A percentile compares a stretch with the other conserved stretches of the same genome.
Conservation (phyloP, 2,888 invertebrate species). For the Chrysopilus asiliformis region DNA sequence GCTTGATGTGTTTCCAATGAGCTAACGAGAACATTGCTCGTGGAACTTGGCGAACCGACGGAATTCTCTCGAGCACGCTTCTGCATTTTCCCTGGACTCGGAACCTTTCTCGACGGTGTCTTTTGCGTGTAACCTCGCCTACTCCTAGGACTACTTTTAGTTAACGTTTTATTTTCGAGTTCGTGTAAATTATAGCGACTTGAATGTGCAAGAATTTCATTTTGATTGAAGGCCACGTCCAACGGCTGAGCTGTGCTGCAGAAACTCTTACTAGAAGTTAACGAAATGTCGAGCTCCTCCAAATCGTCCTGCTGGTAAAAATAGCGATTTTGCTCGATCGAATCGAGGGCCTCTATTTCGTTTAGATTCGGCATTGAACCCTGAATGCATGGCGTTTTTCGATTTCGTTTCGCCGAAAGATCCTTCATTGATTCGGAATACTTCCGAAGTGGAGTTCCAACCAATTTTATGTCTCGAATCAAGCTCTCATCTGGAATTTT, state of each 20-base stretch:
- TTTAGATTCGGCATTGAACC: conserved; percentile 36
- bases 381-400: conserved; percentile 21
- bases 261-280: conserved; percentile 14
- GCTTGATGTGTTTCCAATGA: background rate
- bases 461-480: conserved; percentile 27
- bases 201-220: conserved; percentile 34
- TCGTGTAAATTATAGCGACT: conserved; percentile 35
- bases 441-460: conserved; percentile 31
- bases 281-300: conserved; percentile 19
- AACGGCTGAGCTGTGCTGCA: conserved; percentile 22
- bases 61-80: conserved; percentile 2
- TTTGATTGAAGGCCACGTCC: conserved; percentile 29
- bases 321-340: conserved; percentile 35
- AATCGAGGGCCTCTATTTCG: conserved; percentile 29
- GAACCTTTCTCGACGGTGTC: background rate
- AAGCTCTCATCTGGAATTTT: conserved; percentile 16
- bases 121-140: background rate
- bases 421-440: conserved; percentile 33
- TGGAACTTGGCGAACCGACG: background rate
- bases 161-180: conserved; percentile 3
- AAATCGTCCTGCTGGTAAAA: conserved; percentile 15
- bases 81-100: background rate
- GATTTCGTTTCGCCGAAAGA: conserved; percentile 22
- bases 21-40: background rate
- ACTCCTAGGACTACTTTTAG: background rate